phyloP scores from a whole-genome alignment of 2,113 vertebrate genomes.

The rat (Rattus norvegicus) region GRCr8 NC_086020.1:213070001-213070500 shows the following conservation, averaged over 20 bases:
- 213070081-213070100: slow-evolving; percentile 70
- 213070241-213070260: background rate
- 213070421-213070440: no score
- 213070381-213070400: no score
- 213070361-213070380: no score
- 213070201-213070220: background rate
- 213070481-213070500: background rate
- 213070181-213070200: slow-evolving; percentile 13
- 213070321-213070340: slow-evolving; percentile 10
- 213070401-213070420: no score
- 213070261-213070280: slow-evolving; percentile 9
- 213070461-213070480: no score
- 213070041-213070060: slow-evolving; percentile 94
- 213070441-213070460: background rate
- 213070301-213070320: slow-evolving; percentile 13
- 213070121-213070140: slow-evolving; percentile 55
- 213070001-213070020: slow-evolving; percentile 92
- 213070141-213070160: slow-evolving; percentile 13
- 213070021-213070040: slow-evolving; percentile 92
- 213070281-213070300: slow-evolving; percentile 47
- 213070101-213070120: slow-evolving; percentile 65
- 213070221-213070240: background rate
- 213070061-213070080: slow-evolving; percentile 92
- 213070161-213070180: slow-evolving; percentile 11
- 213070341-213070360: no score